These are phyloP conservation scores for Eulemur albifrons DNA, from an alignment of 2,797 vertebrate species.

Conservation along the genomic window DNA sequence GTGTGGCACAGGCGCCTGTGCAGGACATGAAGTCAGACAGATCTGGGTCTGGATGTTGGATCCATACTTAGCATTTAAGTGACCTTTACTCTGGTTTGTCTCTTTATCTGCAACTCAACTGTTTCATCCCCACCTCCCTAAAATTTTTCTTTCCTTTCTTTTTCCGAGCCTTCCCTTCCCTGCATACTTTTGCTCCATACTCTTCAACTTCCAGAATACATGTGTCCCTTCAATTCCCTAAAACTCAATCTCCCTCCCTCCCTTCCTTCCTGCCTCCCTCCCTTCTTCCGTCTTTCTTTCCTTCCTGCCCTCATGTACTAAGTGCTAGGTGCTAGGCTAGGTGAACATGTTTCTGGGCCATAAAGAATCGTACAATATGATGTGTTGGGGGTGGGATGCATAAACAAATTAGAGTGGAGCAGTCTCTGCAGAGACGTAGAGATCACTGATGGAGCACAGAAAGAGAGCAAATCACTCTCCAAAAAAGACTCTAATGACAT, in stretches of 20 bases:
- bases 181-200: background rate
- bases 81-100: background rate
- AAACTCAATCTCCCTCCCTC: background rate
- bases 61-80: background rate
- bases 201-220: background rate
- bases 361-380: background rate
- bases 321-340: background rate
- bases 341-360: background rate
- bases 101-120: background rate
- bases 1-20: background rate
- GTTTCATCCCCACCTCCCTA: background rate
- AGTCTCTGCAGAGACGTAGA: background rate
- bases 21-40: background rate
- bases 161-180: background rate
- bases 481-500: background rate
- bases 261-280: accelerated
- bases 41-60: background rate
- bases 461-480: background rate
- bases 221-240: background rate
- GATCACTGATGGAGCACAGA: background rate
- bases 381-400: background rate
- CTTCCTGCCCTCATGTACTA: background rate
- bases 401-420: background rate
- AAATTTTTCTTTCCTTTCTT: background rate
- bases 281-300: background rate